Base-by-base conservation (phyloP, 2,888 invertebrate genomes). In the Eilema depressum region DNA sequence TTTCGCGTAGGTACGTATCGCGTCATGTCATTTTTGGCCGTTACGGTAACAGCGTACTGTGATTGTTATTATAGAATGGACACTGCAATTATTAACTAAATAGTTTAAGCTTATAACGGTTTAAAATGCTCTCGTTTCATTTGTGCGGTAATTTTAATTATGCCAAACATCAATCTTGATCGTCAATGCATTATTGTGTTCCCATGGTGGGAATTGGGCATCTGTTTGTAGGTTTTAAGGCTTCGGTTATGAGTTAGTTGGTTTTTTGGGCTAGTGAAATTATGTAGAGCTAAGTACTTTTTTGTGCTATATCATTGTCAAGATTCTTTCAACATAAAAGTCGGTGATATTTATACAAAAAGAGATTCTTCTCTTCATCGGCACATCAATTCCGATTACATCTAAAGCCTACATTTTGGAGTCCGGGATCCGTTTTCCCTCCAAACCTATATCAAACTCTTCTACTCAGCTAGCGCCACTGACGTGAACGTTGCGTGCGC, bases 1-100 rank as follows among this genome's bases (percentile, higher is more conserved):
- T 94, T 94, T 94, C 93, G 81, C 88, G n/a, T 53, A n/a, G 53
- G 88, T 86, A 80, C 87, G 79, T 86, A 83, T 85, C 84, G 82
- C 85, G 88, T 88, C 89, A 83, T 89, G 88, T 88, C 33, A 85
- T 87, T 88, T 92, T 93, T 86, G 80, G 85, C 86, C 88, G 87
- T 89, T 89, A 89, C 85, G 85, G 87, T 91, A 88, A 93, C 91
- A 87, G 90, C 86, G 88, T 88, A 86, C 85, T 83, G 85, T 84
- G 82, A 91, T 91, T 90, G 90, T 92, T 89, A 89, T 91, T 88
- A 85, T 80, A 77, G 87, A 86, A 86, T 79, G 82, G 86, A 86
- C 84, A 86, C 85, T 89, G 83, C 83, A 90, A 92, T 93, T 91
- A 91, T 89, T 90, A 84, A 56, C 37, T 26, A 53, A 62, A 67